phyloP scores from a whole-genome alignment of 2,888 invertebrate species.

The Ormyrus pomaceus region DNA sequence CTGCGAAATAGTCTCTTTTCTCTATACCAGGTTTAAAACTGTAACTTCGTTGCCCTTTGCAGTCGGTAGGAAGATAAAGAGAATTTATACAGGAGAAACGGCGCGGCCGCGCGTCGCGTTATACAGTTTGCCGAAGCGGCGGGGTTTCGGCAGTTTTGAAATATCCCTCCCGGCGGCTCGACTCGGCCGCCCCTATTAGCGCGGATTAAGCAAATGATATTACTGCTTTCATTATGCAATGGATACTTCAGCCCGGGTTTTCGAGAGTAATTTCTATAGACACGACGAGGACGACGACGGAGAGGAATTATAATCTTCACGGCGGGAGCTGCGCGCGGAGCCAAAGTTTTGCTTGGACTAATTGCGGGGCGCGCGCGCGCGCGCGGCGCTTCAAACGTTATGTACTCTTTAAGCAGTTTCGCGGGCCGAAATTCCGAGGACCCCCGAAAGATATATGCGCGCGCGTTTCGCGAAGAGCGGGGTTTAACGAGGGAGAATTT shows the following conservation, averaged over 20 bases:
- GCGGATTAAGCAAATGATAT: slow-evolving; percentile 24
- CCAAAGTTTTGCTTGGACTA: slow-evolving; percentile 2
- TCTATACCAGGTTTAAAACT: no score
- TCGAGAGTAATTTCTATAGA: slow-evolving; percentile 2
- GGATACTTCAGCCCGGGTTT: slow-evolving; percentile 5
- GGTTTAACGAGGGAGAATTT: no score
- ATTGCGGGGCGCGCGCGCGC: not conserved
- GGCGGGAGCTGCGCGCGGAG: not conserved
- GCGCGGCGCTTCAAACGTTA: no score
- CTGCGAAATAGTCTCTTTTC: no score
- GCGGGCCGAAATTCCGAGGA: no score
- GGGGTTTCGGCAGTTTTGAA: not conserved
- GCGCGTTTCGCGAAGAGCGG: no score
- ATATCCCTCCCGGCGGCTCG: not conserved
- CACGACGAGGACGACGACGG: no score
- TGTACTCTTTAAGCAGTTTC: no score
- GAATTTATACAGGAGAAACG: no score
- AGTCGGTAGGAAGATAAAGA: no score
- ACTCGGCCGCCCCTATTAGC: not conserved
- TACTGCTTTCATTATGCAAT: slow-evolving; percentile 1
- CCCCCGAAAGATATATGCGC: no score
- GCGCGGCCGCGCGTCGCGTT: not conserved
- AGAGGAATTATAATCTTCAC: slow-evolving; percentile 1
- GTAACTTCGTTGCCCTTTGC: no score
- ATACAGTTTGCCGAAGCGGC: not conserved